These are phyloP conservation scores for Dendrolimus houi DNA, from an alignment of 2,888 invertebrate genomes.

Conservation along the genomic window DNA sequence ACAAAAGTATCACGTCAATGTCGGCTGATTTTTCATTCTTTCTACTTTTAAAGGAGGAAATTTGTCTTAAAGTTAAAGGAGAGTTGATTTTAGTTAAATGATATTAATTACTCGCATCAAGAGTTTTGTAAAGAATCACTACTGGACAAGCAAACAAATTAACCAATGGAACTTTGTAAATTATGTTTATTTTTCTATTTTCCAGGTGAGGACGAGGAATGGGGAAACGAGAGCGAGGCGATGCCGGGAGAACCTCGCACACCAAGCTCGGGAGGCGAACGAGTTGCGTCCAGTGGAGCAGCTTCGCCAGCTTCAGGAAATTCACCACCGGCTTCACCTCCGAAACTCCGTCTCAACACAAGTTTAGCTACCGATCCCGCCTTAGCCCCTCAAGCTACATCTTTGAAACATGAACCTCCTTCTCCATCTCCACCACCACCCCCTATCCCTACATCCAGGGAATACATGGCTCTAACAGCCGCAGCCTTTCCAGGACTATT, in stretches of 20 bases:
- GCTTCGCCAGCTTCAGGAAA: slow-evolving; percentile 47
- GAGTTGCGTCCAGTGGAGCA: slow-evolving; percentile 52
- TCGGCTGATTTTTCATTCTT: too few species aligned
- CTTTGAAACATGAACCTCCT: slow-evolving; percentile 63
- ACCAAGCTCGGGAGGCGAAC: slow-evolving; percentile 64
- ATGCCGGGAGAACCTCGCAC: slow-evolving; percentile 73
- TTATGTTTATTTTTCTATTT: slow-evolving; percentile 25
- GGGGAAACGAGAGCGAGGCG: slow-evolving; percentile 78
- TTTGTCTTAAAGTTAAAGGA: too few species aligned
- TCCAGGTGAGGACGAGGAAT: slow-evolving; percentile 81
- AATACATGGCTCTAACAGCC: slow-evolving; percentile 69
- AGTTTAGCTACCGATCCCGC: slow-evolving; percentile 90
- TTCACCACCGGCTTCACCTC: slow-evolving; percentile 65
- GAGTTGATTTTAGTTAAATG: too few species aligned
- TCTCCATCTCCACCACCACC: slow-evolving; percentile 68
- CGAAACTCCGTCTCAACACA: slow-evolving; percentile 85
- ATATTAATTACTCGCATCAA: too few species aligned
- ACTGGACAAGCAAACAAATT: too few species aligned
- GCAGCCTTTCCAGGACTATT: slow-evolving; percentile 46
- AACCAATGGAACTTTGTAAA: not conserved
- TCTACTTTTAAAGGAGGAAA: too few species aligned
- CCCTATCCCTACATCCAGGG: slow-evolving; percentile 53
- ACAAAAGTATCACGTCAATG: too few species aligned
- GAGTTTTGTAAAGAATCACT: too few species aligned
- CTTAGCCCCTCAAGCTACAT: slow-evolving; percentile 80